Evolutionary conservation across 1,140 invertebrate species (phyloP).

Genomic region (Aphis gossypii): DNA sequence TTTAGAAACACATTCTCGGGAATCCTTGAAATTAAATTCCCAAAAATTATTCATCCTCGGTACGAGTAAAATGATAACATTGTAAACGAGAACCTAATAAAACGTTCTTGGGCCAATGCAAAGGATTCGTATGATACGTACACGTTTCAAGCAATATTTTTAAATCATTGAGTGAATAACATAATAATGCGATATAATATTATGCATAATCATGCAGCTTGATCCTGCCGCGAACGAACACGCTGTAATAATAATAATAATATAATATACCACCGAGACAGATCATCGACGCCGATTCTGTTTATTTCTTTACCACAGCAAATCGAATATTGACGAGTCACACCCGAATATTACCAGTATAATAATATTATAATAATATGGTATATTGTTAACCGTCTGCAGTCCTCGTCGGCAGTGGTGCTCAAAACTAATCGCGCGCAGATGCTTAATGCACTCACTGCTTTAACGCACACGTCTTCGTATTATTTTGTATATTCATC

Average conservation of each 20-base stretch:
- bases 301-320: background rate
- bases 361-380: background rate
- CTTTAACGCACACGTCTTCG: background rate
- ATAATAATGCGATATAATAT: background rate
- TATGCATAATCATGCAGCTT: background rate
- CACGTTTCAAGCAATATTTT: background rate
- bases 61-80: background rate
- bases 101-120: background rate
- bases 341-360: background rate
- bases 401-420: background rate
- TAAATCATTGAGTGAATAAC: background rate
- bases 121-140: background rate
- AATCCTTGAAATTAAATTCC: background rate
- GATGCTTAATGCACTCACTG: background rate
- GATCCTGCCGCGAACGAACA: background rate
- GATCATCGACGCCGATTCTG: background rate
- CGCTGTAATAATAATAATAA: background rate
- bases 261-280: background rate
- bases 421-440: background rate
- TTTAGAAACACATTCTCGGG: background rate
- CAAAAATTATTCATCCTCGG: background rate
- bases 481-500: no score
- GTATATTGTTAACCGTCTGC: background rate
- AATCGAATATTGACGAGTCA: background rate
- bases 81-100: background rate